phyloP scores from a whole-genome alignment of 2,113 vertebrate species.

The Chinchilla lanigera region DNA sequence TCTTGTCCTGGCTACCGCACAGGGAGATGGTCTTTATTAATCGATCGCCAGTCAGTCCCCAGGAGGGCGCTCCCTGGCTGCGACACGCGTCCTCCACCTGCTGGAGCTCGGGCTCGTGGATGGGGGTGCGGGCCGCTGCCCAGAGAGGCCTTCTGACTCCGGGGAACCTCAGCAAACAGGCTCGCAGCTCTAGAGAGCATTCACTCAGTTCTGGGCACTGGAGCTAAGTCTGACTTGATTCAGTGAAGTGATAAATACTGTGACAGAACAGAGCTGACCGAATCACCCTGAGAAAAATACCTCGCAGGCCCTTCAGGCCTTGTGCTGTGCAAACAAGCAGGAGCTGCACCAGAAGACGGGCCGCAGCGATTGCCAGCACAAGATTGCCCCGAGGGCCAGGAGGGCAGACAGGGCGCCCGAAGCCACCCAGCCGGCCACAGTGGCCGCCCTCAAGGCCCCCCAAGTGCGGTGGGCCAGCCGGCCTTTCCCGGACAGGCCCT shows the following conservation, averaged over 20 bases:
- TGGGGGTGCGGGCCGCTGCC: neutral
- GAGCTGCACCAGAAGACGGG: neutral
- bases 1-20: neutral
- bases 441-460: neutral
- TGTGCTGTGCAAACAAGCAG: neutral
- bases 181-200: neutral
- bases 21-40: neutral
- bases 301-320: neutral
- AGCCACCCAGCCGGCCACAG: neutral
- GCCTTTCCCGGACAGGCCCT: constrained; percentile 70
- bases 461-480: no score
- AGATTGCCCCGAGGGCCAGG: neutral
- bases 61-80: neutral
- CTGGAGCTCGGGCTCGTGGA: no score
- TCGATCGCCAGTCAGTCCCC: neutral
- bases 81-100: neutral
- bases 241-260: neutral
- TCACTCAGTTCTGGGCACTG: neutral
- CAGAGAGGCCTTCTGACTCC: neutral
- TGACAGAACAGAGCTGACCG: neutral
- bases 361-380: neutral
- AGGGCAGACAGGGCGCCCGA: neutral
- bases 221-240: neutral
- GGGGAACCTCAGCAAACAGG: neutral
- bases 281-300: neutral